Base-by-base conservation (phyloP, 2,113 vertebrate genomes). In the Lucifuga dentata region DNA sequence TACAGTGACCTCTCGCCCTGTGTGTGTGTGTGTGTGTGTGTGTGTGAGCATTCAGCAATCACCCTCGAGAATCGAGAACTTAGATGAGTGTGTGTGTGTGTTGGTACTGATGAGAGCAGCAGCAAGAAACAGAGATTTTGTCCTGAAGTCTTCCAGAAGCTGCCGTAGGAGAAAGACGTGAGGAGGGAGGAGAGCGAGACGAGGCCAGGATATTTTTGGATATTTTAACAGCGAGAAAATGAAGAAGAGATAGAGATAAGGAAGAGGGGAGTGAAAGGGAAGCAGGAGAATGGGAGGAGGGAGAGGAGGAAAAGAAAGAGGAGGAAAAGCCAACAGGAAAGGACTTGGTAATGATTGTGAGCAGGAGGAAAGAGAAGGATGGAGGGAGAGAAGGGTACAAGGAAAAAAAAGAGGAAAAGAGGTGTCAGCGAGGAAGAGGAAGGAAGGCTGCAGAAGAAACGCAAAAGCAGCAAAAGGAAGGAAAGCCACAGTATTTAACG, bases 1-100 rank as follows among this genome's bases (percentile, higher is more conserved):
- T 87, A 91, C 81, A 66, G 72, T 91, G 88, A 88, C 88, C 89
- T 84, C 81, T 86, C 64, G 73, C 76, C 78, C 73, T 36, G 38
- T 64, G 62, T 35, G 63, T 72, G 44, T 67, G 72, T 67, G 44
- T 20, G 29, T 8, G 38, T 44, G 23, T 5, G 45, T 66, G 60
- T 51, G 56, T 1, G 21, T 41, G 64, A 19, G 50, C 39, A 48
- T 64, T 79, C 52, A 48, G 57, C 62, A 73, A 86, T 87, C 76
- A 84, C 64, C 68, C 68, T 0, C 8, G 46, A 84, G 70, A 76
- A 76, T 84, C 74, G 68, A 68, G 78, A 87, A n/a, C n/a, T 83
- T 78, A 80, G 53, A 70, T 70, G 35, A 38, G 40, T 43, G 49
- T 35, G 52, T n/a, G 56, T 43, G 48, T 4, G 17, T 38, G 43